Evolutionary conservation across 2,113 vertebrate genomes (phyloP).

Genomic region (Heloderma charlesbogerti): DNA sequence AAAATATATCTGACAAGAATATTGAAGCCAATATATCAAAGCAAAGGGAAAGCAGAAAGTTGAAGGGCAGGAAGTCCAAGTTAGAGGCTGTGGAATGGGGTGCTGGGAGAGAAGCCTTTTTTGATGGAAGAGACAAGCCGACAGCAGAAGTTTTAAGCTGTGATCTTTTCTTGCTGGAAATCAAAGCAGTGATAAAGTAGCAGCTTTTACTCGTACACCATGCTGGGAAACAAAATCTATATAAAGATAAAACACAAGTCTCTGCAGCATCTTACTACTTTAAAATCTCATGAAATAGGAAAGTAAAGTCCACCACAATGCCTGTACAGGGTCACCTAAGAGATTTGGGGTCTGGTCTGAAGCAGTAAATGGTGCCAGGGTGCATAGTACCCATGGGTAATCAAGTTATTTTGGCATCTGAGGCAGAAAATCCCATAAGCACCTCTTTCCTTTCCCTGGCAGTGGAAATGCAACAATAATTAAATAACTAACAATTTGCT

Average conservation of each 20-base stretch:
- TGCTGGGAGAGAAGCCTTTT: not conserved
- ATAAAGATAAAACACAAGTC: not conserved
- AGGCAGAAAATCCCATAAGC: not conserved
- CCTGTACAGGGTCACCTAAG: not conserved
- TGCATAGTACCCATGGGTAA: not conserved
- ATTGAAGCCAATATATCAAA: conserved; percentile 3
- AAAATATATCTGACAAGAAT: conserved; percentile 33
- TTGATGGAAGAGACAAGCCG: conserved; percentile 2
- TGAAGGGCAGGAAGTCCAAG: not conserved
- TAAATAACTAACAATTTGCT: not conserved
- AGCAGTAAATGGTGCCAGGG: not conserved
- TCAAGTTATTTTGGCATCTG: not conserved
- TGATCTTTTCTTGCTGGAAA: not conserved
- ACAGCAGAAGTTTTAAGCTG: not conserved
- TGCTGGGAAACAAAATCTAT: not conserved
- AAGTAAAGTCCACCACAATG: not conserved
- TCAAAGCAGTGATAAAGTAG: not conserved
- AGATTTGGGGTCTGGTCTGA: too few relatives aligned
- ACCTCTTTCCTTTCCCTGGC: not conserved
- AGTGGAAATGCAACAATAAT: not conserved
- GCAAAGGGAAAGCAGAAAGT: not conserved
- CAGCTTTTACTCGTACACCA: not conserved
- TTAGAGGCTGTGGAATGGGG: not conserved
- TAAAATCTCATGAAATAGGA: not conserved
- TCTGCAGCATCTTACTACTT: not conserved